Base-by-base conservation (phyloP, 2,797 vertebrate species). In the Pristis pectinata region DNA sequence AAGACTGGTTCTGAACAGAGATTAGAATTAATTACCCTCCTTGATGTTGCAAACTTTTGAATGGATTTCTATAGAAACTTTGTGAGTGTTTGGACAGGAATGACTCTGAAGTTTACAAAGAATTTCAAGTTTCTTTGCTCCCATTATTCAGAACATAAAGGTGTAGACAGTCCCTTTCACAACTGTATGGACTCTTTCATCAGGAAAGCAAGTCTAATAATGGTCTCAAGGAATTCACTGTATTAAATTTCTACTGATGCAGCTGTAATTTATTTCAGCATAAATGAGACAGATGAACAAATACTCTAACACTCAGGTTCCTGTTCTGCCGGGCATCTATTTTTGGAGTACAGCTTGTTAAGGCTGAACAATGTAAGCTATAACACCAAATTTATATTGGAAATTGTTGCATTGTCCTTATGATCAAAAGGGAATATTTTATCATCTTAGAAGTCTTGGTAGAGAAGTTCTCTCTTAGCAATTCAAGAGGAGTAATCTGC, bases 81-180 rank as follows among this genome's bases (percentile, higher is more conserved):
- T 49, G 30, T 34, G 82, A 56, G 24, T 34, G 49, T 30, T 85
- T 85, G 44, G 82, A 53, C 49, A 34, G 27, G 27, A 85, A 9
- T 24, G 8, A 24, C 10, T 30, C 49, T 30, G 24, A 85, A 13
- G 82, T 27, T 82, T 85, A 85, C 27, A 85, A 85, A 53, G 24
- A 53, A 53, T 53, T 83, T 24, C 82, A 85, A 85, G 82, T 56
- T 91, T 59, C 59, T 37, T 92, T 67, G 61, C 56, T 37, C 64
- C 61, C 59, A 64, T 67, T 64, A 92, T 92, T 64, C 59, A 92
- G 61, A 67, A 17, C 17, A 92, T 61, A 59, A 67, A 92, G 17
- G 87, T 92, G 87, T 41, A 64, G 59, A 67, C 61, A 92, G n/a
- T 67, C 64, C 30, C 59, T 61, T 92, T 92, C 87, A 92, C 4